Conservation (phyloP, 2,113 vertebrate species). For the Burhinus oedicnemus region DNA sequence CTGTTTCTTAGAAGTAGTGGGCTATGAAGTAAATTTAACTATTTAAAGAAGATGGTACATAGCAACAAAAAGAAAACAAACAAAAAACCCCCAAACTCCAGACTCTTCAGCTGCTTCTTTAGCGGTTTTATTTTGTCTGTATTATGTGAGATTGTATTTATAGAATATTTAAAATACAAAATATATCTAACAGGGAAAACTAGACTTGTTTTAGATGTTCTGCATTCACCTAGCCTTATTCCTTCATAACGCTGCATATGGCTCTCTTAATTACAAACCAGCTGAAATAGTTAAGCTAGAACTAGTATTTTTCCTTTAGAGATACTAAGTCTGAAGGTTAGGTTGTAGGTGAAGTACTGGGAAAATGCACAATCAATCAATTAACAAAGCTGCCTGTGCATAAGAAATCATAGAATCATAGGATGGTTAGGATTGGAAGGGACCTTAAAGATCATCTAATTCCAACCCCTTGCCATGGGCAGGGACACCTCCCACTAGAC, state of each 20-base stretch:
- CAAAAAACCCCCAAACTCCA: neutral
- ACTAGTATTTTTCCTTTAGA: neutral
- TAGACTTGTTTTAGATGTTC: neutral
- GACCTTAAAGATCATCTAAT: too few relatives aligned
- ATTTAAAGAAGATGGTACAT: neutral
- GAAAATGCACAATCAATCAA: neutral
- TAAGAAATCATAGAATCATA: neutral
- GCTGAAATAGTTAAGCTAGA: neutral
- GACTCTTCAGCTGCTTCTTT: neutral
- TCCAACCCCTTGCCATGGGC: too few relatives aligned
- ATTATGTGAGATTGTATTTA: neutral
- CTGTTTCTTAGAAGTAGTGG: neutral
- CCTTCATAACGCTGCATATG: neutral
- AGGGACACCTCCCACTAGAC: too few relatives aligned
- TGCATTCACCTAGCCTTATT: neutral
- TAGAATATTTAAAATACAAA: neutral
- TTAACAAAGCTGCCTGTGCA: neutral
- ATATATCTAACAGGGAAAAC: neutral
- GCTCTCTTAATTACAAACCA: neutral
- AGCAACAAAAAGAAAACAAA: neutral
- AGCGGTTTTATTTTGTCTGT: neutral
- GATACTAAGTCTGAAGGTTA: neutral
- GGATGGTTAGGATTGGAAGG: too few relatives aligned
- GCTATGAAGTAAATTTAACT: neutral
- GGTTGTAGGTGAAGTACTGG: neutral